Evolutionary conservation across 2,888 invertebrate genomes (phyloP).

Genomic region (Acrocyrtus sp.): DNA sequence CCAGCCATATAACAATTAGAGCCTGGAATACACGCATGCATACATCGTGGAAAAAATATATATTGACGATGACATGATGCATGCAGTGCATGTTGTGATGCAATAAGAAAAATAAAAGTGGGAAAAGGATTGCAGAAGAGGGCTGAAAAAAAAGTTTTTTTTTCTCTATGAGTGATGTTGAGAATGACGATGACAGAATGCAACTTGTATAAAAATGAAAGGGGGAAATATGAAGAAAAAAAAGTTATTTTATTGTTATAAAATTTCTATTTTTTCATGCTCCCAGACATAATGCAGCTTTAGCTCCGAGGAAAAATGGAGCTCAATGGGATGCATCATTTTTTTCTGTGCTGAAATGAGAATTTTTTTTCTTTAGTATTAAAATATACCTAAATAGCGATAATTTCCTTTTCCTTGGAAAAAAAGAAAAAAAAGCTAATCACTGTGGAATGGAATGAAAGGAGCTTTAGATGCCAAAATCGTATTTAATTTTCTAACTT

Average conservation of each 20-base stretch:
- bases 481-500: slow-evolving; percentile 24
- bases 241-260: not conserved
- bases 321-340: not conserved
- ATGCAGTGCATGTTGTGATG: slow-evolving; percentile 29
- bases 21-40: not conserved
- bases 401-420: too few relatives aligned
- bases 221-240: slow-evolving; percentile 5
- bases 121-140: not conserved
- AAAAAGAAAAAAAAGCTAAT: slow-evolving; percentile 30
- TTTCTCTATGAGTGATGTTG: not conserved
- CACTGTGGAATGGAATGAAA: too few relatives aligned
- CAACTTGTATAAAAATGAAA: too few relatives aligned
- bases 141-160: not conserved
- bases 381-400: too few relatives aligned
- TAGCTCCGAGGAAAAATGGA: not conserved
- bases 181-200: slow-evolving; percentile 18
- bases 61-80: slow-evolving; percentile 10
- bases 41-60: too few relatives aligned
- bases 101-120: slow-evolving; percentile 22
- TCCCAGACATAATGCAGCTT: not conserved
- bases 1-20: not conserved
- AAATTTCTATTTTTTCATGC: not conserved
- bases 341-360: too few relatives aligned
- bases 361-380: too few relatives aligned
- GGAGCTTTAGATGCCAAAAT: too few relatives aligned